Base-by-base conservation (phyloP, 1,140 invertebrate species). In the Kradibia gibbosae region DNA sequence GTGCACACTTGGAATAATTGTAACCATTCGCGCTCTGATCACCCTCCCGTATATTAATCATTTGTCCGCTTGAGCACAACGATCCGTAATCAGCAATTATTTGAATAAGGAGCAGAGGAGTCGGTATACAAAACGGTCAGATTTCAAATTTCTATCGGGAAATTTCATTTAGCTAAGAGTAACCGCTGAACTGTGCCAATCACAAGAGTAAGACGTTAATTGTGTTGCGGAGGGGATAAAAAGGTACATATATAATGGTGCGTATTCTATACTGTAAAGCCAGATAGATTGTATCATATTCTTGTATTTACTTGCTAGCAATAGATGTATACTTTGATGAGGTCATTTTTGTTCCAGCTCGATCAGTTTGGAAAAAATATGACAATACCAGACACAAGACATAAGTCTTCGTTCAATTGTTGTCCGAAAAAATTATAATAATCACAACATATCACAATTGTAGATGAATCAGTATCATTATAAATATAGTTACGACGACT, bases 31-130 rank as follows among this genome's bases (percentile, higher is more conserved):
- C 22, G 50, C 10, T 20, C 5, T 20, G 20, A 72, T 60, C 31
- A 78, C 65, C 67, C 70, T 39, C 28, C 48, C 36, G 53, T 36
- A 60, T 73, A 80, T 80, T 80, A 73, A 80, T 73, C 78, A 73
- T 60, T 55, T 22, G 28, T 8, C 34, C 55, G 34, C 53, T 25
- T 20, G 20, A 20, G 53, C 36, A 13, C n/a, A n/a, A 39, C 13
- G 36, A 42, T 55, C 36, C 73, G 22, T 42, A 45, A 57, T 20
- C 34, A 11, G 20, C 36, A 42, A 75, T 60, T 60, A 75, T 60
- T 60, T 11, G 36, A 53, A 74, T 55, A 50, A 73, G 28, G 17
- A 50, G 25, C 25, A 53, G 15, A 1, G 13, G 20, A 10, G 20
- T n/a, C 11, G 36, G 67, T 71, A 45, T 17, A 65, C 60, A 17